Percentiles rank a stretch among this genome's conserved stretches.
These are phyloP conservation scores for Pygoscelis antarcticus DNA, from an alignment of 2,113 vertebrate genomes.

Conservation along the genomic window DNA sequence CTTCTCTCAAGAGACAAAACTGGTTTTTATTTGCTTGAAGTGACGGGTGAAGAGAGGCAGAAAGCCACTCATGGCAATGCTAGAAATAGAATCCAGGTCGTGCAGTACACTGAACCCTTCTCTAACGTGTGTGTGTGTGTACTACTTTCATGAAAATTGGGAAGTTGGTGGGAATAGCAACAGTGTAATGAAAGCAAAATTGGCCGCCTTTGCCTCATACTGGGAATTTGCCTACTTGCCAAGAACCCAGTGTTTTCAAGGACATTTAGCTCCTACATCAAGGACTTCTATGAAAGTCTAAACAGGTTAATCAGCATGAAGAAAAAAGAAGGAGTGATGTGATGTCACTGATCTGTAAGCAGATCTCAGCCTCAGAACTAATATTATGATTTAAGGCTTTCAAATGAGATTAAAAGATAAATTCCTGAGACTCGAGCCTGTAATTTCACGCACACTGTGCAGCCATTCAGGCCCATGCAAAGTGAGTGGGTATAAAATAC, in stretches of 20 bases:
- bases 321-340: neutral
- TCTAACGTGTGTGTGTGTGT: neutral
- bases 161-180: conserved; percentile 66
- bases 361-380: conserved; percentile 47
- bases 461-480: neutral
- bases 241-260: conserved; percentile 62
- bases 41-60: neutral
- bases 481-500: neutral
- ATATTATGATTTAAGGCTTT: conserved; percentile 51
- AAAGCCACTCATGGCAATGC: neutral
- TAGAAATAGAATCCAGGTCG: conserved; percentile 64
- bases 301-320: conserved; percentile 62
- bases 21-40: conserved; percentile 19
- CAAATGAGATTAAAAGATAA: conserved; percentile 20
- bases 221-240: conserved; percentile 69
- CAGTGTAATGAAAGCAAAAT: conserved; percentile 61
- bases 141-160: conserved; percentile 59
- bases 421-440: neutral
- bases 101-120: conserved; percentile 16
- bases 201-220: conserved; percentile 53
- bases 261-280: conserved; percentile 43
- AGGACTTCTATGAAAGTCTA: conserved; percentile 53
- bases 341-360: conserved; percentile 65
- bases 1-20: neutral
- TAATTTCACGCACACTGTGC: neutral